These are phyloP conservation scores for Xenopus tropicalis DNA, from an alignment of 2,113 vertebrate genomes.

Conservation along the genomic window DNA sequence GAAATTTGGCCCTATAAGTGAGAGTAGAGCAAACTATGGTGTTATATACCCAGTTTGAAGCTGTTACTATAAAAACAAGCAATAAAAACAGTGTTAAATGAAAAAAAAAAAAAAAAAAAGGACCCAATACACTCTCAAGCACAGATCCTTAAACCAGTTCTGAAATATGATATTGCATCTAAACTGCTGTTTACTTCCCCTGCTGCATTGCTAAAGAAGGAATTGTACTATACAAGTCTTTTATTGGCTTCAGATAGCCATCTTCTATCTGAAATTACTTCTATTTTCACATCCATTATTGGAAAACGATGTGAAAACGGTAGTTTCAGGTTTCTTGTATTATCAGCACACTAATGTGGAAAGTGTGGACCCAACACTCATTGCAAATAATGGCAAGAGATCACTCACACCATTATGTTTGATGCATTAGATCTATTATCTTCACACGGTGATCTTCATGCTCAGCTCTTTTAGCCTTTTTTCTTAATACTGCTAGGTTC, in stretches of 20 bases:
- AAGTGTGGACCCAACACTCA: conserved; percentile 46
- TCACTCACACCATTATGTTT: conserved; percentile 50
- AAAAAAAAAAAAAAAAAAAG: not conserved
- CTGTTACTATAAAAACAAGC: no score
- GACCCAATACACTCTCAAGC: conserved; percentile 18
- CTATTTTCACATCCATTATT: conserved; percentile 53
- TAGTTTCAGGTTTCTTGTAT: conserved; percentile 50
- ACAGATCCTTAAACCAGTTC: conserved; percentile 12
- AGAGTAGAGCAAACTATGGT: no score
- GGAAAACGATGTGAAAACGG: conserved; percentile 51
- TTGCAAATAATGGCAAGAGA: conserved; percentile 52
- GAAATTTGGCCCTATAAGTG: no score
- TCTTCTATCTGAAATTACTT: conserved; percentile 51
- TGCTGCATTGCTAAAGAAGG: conserved; percentile 44
- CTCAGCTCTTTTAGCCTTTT: conserved; percentile 36
- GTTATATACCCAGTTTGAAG: no score
- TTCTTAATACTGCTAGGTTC: conserved; percentile 46
- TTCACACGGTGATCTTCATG: conserved; percentile 45
- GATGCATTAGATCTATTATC: conserved; percentile 54
- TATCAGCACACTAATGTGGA: conserved; percentile 48
- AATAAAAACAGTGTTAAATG: no score
- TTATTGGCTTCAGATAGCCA: conserved; percentile 55
- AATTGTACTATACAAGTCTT: conserved; percentile 50
- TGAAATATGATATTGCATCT: conserved; percentile 13
- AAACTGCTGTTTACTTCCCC: conserved; percentile 48